A percentile compares a stretch with the other conserved stretches of the same genome.
These are phyloP conservation scores for Cydia splendana DNA, from an alignment of 1,140 invertebrate genomes.

Conservation along the genomic window DNA sequence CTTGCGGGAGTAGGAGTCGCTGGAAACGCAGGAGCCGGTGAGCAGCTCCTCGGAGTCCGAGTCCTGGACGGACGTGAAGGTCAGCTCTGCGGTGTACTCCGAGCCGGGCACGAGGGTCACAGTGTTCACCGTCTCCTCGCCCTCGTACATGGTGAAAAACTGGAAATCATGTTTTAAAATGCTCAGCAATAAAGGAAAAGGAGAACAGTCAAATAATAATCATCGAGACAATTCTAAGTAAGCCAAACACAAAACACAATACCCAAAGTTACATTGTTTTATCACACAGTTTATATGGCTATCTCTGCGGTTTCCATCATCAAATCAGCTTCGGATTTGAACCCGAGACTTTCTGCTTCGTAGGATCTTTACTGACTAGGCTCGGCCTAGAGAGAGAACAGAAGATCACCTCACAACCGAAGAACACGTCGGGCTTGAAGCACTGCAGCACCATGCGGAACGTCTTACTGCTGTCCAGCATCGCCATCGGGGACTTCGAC, in stretches of 20 bases:
- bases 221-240: too few species aligned
- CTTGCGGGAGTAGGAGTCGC: slow-evolving; percentile 42
- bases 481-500: not conserved
- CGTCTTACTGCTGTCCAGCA: slow-evolving; percentile 4
- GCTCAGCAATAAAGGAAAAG: too few species aligned
- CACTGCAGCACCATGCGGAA: slow-evolving; percentile 47
- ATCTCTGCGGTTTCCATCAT: too few species aligned
- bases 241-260: too few species aligned
- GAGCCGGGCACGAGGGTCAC: slow-evolving; percentile 42
- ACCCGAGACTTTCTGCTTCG: too few species aligned
- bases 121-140: slow-evolving; percentile 52
- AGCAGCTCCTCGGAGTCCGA: slow-evolving; percentile 48
- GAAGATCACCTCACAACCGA: slow-evolving; percentile 49
- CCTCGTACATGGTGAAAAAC: slow-evolving; percentile 43
- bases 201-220: too few species aligned
- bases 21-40: slow-evolving; percentile 45
- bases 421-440: slow-evolving; percentile 39
- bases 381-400: not conserved
- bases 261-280: too few species aligned
- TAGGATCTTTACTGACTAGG: too few species aligned
- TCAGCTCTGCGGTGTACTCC: slow-evolving; percentile 51
- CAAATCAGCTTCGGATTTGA: too few species aligned
- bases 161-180: not conserved
- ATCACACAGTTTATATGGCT: too few species aligned
- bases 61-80: slow-evolving; percentile 49